Percentiles rank a stretch among this genome's conserved stretches.
phyloP scores from a whole-genome alignment of 2,113 vertebrate species.

The Semicossyphus pulcher region DNA sequence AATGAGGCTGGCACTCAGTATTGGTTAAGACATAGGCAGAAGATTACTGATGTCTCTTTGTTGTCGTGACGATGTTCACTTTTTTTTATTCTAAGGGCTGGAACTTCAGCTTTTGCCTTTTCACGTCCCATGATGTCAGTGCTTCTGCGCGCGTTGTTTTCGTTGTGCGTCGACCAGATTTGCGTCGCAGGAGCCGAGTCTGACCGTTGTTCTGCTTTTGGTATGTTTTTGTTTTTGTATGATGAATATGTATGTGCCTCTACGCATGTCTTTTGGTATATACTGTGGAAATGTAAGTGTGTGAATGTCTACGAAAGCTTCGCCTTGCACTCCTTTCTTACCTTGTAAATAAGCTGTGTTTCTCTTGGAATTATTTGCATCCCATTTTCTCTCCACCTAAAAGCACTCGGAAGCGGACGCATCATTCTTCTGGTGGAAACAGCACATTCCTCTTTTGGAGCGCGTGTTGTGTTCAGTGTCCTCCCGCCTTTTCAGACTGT shows the following conservation, averaged over 20 bases:
- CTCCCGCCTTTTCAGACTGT: constrained; percentile 28
- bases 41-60: constrained; percentile 62
- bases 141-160: constrained; percentile 69
- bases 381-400: constrained; percentile 31
- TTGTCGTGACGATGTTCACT: constrained; percentile 49
- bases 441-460: constrained; percentile 31
- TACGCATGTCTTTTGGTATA: constrained; percentile 76
- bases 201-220: constrained; percentile 67
- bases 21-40: constrained; percentile 32
- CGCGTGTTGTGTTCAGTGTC: constrained; percentile 44
- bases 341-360: constrained; percentile 66
- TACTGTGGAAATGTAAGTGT: constrained; percentile 70
- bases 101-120: constrained; percentile 77
- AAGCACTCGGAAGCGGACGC: constrained; percentile 25
- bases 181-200: constrained; percentile 52
- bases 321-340: constrained; percentile 70
- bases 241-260: constrained; percentile 75
- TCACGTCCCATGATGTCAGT: constrained; percentile 71
- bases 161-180: constrained; percentile 49
- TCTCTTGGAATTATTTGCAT: constrained; percentile 26
- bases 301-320: constrained; percentile 73
- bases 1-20: constrained; percentile 60
- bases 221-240: constrained; percentile 57
- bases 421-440: constrained; percentile 15
- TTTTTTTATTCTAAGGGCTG: constrained; percentile 76